Conservation (phyloP, 2,113 vertebrate species). For the Pungitius pungitius region DNA sequence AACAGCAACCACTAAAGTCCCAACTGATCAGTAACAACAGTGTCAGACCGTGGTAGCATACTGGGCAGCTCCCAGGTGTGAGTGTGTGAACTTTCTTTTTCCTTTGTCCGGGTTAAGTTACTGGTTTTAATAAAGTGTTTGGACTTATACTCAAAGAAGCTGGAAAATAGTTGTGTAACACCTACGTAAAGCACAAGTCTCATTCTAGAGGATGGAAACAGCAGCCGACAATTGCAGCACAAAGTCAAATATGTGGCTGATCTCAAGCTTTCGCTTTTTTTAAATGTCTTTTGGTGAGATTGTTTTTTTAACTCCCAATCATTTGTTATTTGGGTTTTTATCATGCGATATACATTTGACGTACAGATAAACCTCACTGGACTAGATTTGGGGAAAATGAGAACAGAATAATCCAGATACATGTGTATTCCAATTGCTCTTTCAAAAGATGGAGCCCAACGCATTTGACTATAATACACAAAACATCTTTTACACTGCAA, state of each 20-base stretch:
- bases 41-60: slow-evolving; percentile 13
- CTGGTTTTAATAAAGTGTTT: slow-evolving; percentile 25
- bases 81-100: slow-evolving; percentile 22
- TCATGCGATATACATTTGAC: neutral
- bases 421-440: neutral
- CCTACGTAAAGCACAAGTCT: slow-evolving; percentile 9
- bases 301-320: neutral
- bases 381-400: neutral
- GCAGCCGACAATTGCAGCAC: slow-evolving; percentile 1
- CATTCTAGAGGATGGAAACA: neutral
- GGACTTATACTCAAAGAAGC: slow-evolving; percentile 2
- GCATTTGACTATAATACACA: neutral
- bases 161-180: slow-evolving; percentile 12
- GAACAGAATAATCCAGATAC: neutral
- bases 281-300: neutral
- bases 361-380: neutral
- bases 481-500: neutral
- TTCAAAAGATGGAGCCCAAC: neutral
- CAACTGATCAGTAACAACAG: slow-evolving; percentile 20
- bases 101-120: slow-evolving; percentile 15
- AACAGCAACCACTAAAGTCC: slow-evolving; percentile 37
- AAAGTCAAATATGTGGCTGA: slow-evolving; percentile 8
- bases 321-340: neutral
- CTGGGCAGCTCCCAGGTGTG: slow-evolving; percentile 24
- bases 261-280: neutral